Base-by-base conservation (phyloP, 2,888 invertebrate species). In the Eueremaeus valkanovi region DNA sequence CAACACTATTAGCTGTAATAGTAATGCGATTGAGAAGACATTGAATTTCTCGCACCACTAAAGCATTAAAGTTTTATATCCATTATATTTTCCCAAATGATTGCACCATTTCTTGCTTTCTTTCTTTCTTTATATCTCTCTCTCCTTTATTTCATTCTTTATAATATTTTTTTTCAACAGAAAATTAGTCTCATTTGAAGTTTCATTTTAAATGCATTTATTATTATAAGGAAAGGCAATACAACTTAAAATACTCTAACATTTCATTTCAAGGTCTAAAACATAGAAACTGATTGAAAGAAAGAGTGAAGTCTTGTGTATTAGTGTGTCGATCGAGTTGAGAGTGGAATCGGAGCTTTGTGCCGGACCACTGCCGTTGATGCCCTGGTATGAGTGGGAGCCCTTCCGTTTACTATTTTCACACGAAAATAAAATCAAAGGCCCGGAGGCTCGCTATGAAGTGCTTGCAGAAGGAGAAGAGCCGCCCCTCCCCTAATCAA, bases 341-440 rank as follows among this genome's bases (percentile, higher is more conserved):
- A 51, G 51, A 51, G 51, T 2, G 8, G 21, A 51, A 29, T 61
- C 29, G 31, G 61, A 55, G 8, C 13, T 27, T 18, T 61, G 61
- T 29, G 29, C 21, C 16, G 29, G 31, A 29, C 61, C 31, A 61
- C 31, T 61, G 31, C 61, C 61, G 61, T 29, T 29, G 61, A 29
- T 61, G 29, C 29, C 27, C 61, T 61, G 29, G 13, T 18, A 61
- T 61, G 31, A 61, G 61, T 61, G 61, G 31, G 31, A 61, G 61
- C 61, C 61, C 61, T 61, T 61, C 61, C 61, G 61, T 61, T 61
- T 61, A 61, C 61, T 61, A 61, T 29, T 29, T 61, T 61, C 61
- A 29, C 61, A 61, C 61, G 27, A 29, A 61, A 61, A 31, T 21
- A 13, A n/a, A 61, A 61, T n/a, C 16, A 11, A 29, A 61, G 13